Base-by-base conservation (phyloP, 2,797 vertebrate species). In the Babyrousa celebensis region DNA sequence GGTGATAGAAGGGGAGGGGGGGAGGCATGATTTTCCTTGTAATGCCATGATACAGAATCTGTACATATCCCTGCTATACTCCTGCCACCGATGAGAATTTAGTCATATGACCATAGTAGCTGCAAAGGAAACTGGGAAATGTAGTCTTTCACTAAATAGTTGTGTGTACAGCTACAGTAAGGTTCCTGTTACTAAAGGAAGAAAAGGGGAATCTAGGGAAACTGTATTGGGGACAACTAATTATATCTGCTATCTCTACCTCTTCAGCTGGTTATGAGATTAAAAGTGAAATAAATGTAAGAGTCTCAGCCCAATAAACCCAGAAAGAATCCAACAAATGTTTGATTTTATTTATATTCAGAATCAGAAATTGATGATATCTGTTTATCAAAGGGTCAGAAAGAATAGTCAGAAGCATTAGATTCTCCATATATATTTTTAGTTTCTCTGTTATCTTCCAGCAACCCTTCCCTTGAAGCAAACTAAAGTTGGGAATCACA, bases 81-180 rank as follows among this genome's bases (percentile, higher is more conserved):
- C 77, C 2, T 71, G 80, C 7, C 36, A n/a, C 3, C 12, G 1
- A 6, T 52, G 60, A 77, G 7, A 84, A 91, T 74, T 58, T 68
- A 82, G 25, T 67, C 2, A 56, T 27, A n/a, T 20, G 4, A 20
- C 4, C 48, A 60, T 4, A 23, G 20, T 5, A 63, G 40, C 86
- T 94, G 5, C 48, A 93, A 96, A 63, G 84, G 52, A 96, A 68
- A 20, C 23, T 60, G 54, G 56, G 40, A 78, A 90, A 65, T 71
- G 27, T 16, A 72, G 68, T 91, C 12, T 91, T 67, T 77, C 36
- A 29, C 12, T 70, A 7, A 20, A 21, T 74, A 20, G 12, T 18
- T 54, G 2, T 14, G 10, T 84, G 14, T 65, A 40, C 18, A 74
- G 23, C 72, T 82, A 62, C 18, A 79, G 4, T 12, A 29, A 70